Evolutionary conservation across 2,888 invertebrate species (phyloP).

Genomic region (Eubasilissa splendida): DNA sequence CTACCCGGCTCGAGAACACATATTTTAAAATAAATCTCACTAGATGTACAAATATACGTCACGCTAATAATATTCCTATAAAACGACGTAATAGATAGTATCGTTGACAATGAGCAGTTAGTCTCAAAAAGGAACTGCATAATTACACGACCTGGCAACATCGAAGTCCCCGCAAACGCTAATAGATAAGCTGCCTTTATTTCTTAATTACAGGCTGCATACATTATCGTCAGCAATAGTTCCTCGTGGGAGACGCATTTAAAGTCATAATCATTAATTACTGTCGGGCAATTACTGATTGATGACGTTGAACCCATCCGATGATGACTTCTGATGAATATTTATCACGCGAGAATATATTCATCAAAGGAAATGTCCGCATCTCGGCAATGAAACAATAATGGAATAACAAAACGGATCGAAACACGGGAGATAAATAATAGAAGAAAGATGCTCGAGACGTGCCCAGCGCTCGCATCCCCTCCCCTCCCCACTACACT

Average conservation of each 20-base stretch:
- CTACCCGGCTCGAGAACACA: too few species aligned
- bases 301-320: slow-evolving; percentile 11
- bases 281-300: slow-evolving; percentile 19
- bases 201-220: neutral
- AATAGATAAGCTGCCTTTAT: neutral
- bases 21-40: too few species aligned
- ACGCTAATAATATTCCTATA: too few species aligned
- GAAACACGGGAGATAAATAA: slow-evolving; percentile 25
- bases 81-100: too few species aligned
- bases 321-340: neutral
- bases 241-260: slow-evolving; percentile 3
- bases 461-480: too few species aligned
- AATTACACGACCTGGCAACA: too few species aligned
- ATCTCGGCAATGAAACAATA: neutral
- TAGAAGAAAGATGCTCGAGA: neutral
- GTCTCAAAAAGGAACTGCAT: too few species aligned
- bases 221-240: neutral
- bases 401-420: slow-evolving; percentile 17
- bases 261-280: slow-evolving; percentile 1
- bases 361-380: neutral
- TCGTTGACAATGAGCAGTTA: too few species aligned
- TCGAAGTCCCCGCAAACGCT: neutral
- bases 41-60: too few species aligned
- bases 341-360: slow-evolving; percentile 11
- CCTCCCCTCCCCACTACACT: too few species aligned